Evolutionary conservation across 53 echinoderm and acorn worm species (phyloP).

Genomic region (Mesocentrotus franciscanus): DNA sequence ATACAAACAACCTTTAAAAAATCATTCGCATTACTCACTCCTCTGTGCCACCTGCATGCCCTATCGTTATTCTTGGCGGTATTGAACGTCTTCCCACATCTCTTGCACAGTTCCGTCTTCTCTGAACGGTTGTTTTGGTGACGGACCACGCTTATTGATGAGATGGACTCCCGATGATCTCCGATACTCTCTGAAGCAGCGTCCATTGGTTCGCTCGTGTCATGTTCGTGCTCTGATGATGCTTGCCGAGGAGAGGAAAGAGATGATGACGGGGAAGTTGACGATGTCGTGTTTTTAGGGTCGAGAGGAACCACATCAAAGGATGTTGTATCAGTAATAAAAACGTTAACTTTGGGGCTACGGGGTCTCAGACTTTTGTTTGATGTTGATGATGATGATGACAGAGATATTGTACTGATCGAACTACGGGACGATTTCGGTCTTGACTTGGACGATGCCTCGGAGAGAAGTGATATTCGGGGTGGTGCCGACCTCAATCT

Average conservation of each 20-base stretch:
- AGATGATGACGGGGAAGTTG: constrained; percentile 27
- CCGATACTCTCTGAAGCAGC: constrained; percentile 23
- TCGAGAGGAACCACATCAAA: constrained; percentile 9
- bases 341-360: not conserved
- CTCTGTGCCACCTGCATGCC: constrained; percentile 73
- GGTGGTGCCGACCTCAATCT: constrained; percentile 56
- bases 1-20: too few relatives aligned
- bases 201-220: constrained; percentile 12
- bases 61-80: constrained; percentile 60
- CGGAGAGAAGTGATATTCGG: not conserved
- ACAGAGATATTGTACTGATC: constrained; percentile 6
- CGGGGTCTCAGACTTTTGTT: not conserved
- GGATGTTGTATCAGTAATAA: constrained; percentile 36
- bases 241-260: not conserved
- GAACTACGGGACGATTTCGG: constrained; percentile 6
- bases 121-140: constrained; percentile 5
- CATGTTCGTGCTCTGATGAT: constrained; percentile 41
- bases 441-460: constrained; percentile 33
- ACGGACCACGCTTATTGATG: constrained; percentile 3
- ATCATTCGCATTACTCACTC: constrained; percentile 45
- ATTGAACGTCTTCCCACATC: constrained; percentile 54
- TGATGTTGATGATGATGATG: constrained; percentile 11
- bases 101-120: constrained; percentile 49
- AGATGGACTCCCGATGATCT: not conserved
- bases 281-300: constrained; percentile 5